Evolutionary conservation across 1,140 invertebrate species (phyloP), one percentile per base, ranked within the genome.

Genomic region (Caerostris extrusa): DNA sequence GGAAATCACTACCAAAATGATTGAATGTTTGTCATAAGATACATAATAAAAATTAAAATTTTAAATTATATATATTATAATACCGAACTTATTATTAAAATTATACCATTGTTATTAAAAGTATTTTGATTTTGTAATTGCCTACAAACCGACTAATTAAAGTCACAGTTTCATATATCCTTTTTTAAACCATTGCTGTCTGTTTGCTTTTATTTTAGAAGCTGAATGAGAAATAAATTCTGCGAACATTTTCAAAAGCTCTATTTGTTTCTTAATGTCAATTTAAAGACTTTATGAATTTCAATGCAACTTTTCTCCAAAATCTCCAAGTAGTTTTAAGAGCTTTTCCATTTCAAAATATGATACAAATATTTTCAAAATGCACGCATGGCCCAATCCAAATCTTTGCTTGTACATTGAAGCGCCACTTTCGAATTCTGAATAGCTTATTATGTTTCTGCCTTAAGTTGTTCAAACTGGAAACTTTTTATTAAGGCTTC

Each of bases 401-500:
- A 12, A 50, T 12, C 71, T 53, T 53, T 12, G 34, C 71, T 8
- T 50, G 34, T 50, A 34, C 14, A 77, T 50, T 50, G 5, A 77
- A 10, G 3, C 12, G 12, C 0, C 3, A 67, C n/a, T 67, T 67
- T 12, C 14, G 17, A 77, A 10, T 77, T 77, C 8, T 17, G 61
- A 77, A 53, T 53, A 34, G 19, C 71, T 77, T 77, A 77, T 77
- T 50, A 77, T 77, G 53, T 77, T 77, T 77, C 71, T 12, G 71
- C 71, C 34, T 77, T 77, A 77, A 77, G 12, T 50, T 77, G 34
- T 12, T 77, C 71, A 53, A 50, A 53, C 50, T 50, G 34, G 53
- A 77, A 77, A 77, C 34, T 50, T 77, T n/a, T 77, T 50, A 77
- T 77, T 77, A 77, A 77, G 71, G 53, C 50, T 77, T 53, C 71